phyloP scores from a whole-genome alignment of 2,888 invertebrate genomes.

The Ichneumoninae sp. region DNA sequence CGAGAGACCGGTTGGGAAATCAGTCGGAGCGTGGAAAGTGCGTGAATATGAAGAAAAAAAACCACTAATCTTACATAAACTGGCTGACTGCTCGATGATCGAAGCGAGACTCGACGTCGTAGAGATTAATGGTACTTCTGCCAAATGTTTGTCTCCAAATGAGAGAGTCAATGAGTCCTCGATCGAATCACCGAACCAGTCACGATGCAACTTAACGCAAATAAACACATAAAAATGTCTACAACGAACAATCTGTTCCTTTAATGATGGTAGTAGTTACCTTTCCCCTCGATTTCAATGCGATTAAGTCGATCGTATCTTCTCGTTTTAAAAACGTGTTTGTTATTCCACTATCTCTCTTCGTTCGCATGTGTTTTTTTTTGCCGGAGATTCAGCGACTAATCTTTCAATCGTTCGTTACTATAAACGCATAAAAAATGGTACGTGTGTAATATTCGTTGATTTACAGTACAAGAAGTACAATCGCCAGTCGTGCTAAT shows the following conservation, averaged over 20 bases:
- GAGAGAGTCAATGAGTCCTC: constrained; percentile 23
- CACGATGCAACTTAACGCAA: constrained; percentile 51
- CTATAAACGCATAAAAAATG: constrained; percentile 46
- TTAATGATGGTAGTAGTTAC: constrained; percentile 78
- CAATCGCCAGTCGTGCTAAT: constrained; percentile 60
- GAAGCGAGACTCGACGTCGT: constrained; percentile 11
- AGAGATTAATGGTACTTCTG: constrained; percentile 6
- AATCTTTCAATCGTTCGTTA: constrained; percentile 51
- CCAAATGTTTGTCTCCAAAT: not conserved
- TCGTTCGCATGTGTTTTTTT: constrained; percentile 26
- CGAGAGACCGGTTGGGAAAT: constrained; percentile 71
- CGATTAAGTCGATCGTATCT: constrained; percentile 71
- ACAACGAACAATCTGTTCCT: constrained; percentile 61
- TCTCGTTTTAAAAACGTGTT: constrained; percentile 42
- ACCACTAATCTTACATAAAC: constrained; percentile 49
- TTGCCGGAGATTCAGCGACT: constrained; percentile 36
- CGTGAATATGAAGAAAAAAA: constrained; percentile 44
- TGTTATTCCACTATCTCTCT: constrained; percentile 37
- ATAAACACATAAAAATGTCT: constrained; percentile 53
- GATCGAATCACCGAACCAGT: constrained; percentile 45
- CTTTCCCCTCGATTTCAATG: constrained; percentile 77
- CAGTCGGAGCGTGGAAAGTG: constrained; percentile 63
- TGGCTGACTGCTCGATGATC: constrained; percentile 41
- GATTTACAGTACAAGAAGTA: constrained; percentile 60
- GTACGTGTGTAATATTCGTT: constrained; percentile 55